Base-by-base conservation (phyloP, 2,113 vertebrate species). In the Myrmecobius fasciatus region DNA sequence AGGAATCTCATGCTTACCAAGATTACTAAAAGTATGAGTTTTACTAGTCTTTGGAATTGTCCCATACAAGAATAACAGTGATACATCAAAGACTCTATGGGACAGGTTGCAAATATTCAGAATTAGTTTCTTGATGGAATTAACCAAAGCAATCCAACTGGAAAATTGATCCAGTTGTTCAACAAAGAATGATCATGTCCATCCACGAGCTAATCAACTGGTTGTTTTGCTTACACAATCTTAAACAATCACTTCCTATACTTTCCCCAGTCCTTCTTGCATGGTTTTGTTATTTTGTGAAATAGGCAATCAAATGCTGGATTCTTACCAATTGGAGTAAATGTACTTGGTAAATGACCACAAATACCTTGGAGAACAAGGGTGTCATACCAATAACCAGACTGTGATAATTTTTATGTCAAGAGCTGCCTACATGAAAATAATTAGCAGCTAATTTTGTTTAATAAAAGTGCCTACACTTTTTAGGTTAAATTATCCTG, bases 401-500 rank as follows among this genome's bases (percentile, higher is more conserved):
- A 25, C 3, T 52, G 93, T 89, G 22, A 20, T 7, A 95, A 14
- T 67, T 96, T 53, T 56, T 52, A 89, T 52, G n/a, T 54, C 88
- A 25, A 93, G 56, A 56, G 26, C 20, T 91, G 51, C 11, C 25
- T 89, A 24, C 1, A 46, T 88, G 92, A 49, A 92, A 26, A 52
- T 91, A 94, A 94, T 88, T 90, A 93, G 53, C 20, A 93, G 26
- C 43, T 67, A 83, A 92, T 89, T 49, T 93, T 92, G 8, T 17
- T 96, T 52, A 94, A 26, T 47, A 92, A 43, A 92, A 95, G 92
- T 46, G 36, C 31, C 92, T 91, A 52, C n/a, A 54, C 91, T 53
- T 91, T 89, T 92, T 83, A 93, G 60, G 26, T 93, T 54, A 92
- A 90, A 94, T 90, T 94, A 95, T 60, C 48, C 93, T 49, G 10